Percentiles rank a stretch among this genome's conserved stretches.
Evolutionary conservation across 1,140 invertebrate genomes (phyloP).

Genomic region (Zaprionus tsacasi): DNA sequence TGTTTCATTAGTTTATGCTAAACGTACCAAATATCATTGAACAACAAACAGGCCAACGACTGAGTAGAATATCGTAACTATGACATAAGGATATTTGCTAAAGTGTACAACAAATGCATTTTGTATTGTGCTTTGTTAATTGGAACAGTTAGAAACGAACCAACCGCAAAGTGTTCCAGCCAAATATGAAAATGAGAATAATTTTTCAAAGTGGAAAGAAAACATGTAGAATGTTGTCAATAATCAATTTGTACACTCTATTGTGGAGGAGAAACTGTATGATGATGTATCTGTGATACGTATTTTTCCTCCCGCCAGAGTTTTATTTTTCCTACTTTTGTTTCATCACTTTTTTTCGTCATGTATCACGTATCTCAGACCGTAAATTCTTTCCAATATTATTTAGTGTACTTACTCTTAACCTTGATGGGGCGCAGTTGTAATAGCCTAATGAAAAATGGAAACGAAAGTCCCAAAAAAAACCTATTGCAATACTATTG

Average conservation of each 20-base stretch:
- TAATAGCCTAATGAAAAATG: constrained; percentile 23
- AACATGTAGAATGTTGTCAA: not conserved
- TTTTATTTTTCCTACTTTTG: not conserved
- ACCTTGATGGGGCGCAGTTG: constrained; percentile 24
- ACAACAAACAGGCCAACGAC: constrained; percentile 23
- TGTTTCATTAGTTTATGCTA: constrained; percentile 35
- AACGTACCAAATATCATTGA: constrained; percentile 35
- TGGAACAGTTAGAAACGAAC: constrained; percentile 41
- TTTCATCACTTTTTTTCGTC: constrained; percentile 11
- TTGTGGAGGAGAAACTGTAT: constrained; percentile 8
- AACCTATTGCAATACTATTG: constrained; percentile 66
- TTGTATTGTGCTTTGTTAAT: constrained; percentile 52
- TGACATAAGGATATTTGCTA: constrained; percentile 24
- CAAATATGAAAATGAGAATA: constrained; percentile 3
- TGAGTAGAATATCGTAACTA: constrained; percentile 24
- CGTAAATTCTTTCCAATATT: constrained; percentile 31
- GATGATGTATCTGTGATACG: constrained; percentile 47
- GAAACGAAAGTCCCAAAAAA: constrained; percentile 32
- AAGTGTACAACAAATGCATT: constrained; percentile 27
- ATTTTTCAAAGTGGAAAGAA: not conserved
- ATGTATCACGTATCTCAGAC: constrained; percentile 15
- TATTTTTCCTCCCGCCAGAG: constrained; percentile 12
- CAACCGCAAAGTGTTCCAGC: constrained; percentile 57
- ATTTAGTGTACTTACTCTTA: constrained; percentile 30
- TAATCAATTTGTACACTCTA: constrained; percentile 12